A percentile compares a stretch with the other conserved stretches of the same genome.
Evolutionary conservation across 2,888 invertebrate genomes (phyloP).

Genomic region (Drosophila helvetica): DNA sequence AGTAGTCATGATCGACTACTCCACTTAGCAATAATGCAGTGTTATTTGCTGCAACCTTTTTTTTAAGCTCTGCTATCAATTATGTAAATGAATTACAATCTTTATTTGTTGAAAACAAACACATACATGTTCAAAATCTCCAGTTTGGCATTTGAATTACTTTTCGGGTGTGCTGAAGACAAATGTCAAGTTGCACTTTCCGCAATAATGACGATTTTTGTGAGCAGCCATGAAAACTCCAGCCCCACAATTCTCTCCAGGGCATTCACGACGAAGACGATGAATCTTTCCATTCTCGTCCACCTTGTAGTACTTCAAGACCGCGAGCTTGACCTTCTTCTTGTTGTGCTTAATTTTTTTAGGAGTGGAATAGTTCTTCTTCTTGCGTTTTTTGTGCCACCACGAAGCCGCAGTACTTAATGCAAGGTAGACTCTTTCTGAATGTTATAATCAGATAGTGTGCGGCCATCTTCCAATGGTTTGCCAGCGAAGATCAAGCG

Average conservation of each 20-base stretch:
- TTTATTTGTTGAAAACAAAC: conserved; percentile 51
- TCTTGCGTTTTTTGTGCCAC: conserved; percentile 99
- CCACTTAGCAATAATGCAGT: no score
- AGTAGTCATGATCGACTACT: no score
- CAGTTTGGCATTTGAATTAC: conserved; percentile 82
- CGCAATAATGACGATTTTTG: conserved; percentile 99
- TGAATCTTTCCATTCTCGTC: conserved; percentile 99
- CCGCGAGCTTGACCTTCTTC: conserved; percentile 99
- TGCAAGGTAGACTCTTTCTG: conserved; percentile 97
- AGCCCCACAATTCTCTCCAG: conserved; percentile 98
- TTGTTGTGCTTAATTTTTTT: conserved; percentile 99
- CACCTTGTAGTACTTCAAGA: conserved; percentile 99
- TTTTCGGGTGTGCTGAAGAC: conserved; percentile 97
- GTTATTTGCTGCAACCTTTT: no score
- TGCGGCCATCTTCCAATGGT: conserved; percentile 97
- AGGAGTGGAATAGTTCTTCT: conserved; percentile 99
- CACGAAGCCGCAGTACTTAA: conserved; percentile 93
- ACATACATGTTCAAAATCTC: conserved; percentile 21
- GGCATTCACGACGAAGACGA: conserved; percentile 97
- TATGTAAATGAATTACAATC: conserved; percentile 24
- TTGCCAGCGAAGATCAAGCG: conserved; percentile 97
- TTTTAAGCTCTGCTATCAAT: conserved; percentile 6
- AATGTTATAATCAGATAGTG: conserved; percentile 96
- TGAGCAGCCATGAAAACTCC: conserved; percentile 99
- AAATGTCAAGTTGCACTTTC: conserved; percentile 98